Evolutionary conservation across 2,797 vertebrate genomes (phyloP).

Genomic region (Urocyon cinereoargenteus): DNA sequence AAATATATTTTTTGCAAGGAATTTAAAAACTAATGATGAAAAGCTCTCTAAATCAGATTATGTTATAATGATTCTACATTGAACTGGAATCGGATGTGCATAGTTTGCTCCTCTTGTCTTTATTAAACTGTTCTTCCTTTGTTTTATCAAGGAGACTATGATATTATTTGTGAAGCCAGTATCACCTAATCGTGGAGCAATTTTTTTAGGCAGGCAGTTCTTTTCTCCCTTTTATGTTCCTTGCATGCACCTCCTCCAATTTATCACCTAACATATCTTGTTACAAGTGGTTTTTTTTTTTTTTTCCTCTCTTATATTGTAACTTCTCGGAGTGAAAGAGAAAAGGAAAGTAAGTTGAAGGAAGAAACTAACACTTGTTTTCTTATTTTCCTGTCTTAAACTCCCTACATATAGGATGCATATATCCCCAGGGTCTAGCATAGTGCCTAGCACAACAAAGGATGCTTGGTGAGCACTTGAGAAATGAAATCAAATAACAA

Average conservation of each 20-base stretch:
- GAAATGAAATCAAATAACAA: neutral
- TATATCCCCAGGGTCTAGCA: neutral
- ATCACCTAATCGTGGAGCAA: neutral
- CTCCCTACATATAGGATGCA: neutral
- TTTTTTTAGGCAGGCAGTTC: neutral
- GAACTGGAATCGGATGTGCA: neutral
- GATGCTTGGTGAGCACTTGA: neutral
- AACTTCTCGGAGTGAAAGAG: neutral
- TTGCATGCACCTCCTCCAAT: neutral
- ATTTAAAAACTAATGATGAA: slow-evolving; percentile 20
- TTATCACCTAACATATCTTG: neutral
- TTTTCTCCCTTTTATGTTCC: neutral
- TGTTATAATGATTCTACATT: neutral
- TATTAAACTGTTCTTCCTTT: neutral
- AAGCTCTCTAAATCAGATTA: slow-evolving; percentile 12
- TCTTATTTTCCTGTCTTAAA: neutral
- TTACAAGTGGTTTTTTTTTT: neutral
- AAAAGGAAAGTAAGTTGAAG: neutral
- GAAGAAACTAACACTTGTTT: neutral
- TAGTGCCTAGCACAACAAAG: neutral
- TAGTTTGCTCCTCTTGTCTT: slow-evolving; percentile 1
- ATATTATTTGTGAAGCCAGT: neutral
- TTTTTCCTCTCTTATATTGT: slow-evolving; percentile 18
- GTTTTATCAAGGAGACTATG: neutral
- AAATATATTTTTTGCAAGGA: slow-evolving; percentile 40